Percentiles rank a stretch among this genome's conserved stretches.
These are phyloP conservation scores for Acholoe squamosa DNA, from an alignment of 2,888 invertebrate species.

Conservation along the genomic window DNA sequence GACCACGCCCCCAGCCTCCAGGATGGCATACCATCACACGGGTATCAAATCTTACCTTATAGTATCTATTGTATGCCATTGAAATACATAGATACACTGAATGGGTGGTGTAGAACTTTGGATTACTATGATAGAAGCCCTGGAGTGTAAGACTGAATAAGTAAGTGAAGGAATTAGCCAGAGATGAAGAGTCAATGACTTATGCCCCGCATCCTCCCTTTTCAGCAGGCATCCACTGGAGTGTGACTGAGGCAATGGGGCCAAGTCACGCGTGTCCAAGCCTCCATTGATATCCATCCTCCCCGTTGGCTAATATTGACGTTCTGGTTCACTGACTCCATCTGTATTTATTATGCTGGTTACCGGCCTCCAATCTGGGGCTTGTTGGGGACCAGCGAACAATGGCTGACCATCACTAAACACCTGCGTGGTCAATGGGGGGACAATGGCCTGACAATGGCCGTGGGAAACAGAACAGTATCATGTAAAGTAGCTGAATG, in stretches of 20 bases:
- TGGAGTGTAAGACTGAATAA: not conserved
- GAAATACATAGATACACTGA: no score
- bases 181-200: not conserved
- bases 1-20: not conserved
- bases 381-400: not conserved
- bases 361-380: constrained; percentile 15
- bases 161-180: not conserved
- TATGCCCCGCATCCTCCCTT: not conserved
- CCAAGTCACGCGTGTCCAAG: not conserved
- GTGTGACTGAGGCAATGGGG: not conserved
- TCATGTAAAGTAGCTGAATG: not conserved
- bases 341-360: constrained; percentile 15
- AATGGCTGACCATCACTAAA: not conserved
- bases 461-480: constrained; percentile 15
- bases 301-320: constrained; percentile 30
- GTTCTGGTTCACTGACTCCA: constrained; percentile 34
- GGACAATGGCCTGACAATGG: not conserved
- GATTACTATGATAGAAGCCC: not conserved
- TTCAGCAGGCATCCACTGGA: not conserved
- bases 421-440: not conserved
- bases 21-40: no score
- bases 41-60: no score
- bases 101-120: not conserved
- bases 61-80: no score
- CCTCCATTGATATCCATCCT: not conserved